A percentile compares a stretch with the other conserved stretches of the same genome.
phyloP scores from a whole-genome alignment of 2,113 vertebrate species.

The Nesoenas mayeri region DNA sequence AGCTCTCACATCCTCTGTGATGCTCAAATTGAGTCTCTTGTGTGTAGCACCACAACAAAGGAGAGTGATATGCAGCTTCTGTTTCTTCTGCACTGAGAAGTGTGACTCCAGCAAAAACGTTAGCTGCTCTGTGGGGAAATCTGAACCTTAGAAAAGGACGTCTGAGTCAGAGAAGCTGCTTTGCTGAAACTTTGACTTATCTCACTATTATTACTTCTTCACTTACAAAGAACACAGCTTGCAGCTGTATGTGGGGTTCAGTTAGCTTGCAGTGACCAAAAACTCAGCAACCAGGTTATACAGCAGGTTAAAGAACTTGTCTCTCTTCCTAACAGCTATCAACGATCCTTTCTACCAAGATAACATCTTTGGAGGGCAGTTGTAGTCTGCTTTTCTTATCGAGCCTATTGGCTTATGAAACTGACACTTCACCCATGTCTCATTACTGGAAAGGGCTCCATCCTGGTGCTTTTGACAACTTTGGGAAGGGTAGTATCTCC shows the following conservation, averaged over 20 bases:
- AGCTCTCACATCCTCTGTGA: neutral
- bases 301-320: neutral
- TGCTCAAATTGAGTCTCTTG: conserved; percentile 4
- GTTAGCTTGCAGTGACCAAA: neutral
- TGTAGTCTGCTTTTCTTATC: neutral
- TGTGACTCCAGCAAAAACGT: conserved; percentile 4
- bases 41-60: neutral
- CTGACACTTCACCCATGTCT: neutral
- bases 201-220: neutral
- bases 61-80: neutral
- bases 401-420: neutral
- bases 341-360: neutral
- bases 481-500: neutral
- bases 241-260: neutral
- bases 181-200: neutral
- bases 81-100: neutral
- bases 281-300: neutral
- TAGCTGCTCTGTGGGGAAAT: neutral
- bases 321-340: neutral
- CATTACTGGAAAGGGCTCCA: neutral
- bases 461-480: neutral
- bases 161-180: conserved; percentile 22
- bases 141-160: neutral
- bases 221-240: neutral
- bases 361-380: accelerated